phyloP scores from a whole-genome alignment of 1,140 invertebrate species.

The Drosophila pallidifrons region DNA sequence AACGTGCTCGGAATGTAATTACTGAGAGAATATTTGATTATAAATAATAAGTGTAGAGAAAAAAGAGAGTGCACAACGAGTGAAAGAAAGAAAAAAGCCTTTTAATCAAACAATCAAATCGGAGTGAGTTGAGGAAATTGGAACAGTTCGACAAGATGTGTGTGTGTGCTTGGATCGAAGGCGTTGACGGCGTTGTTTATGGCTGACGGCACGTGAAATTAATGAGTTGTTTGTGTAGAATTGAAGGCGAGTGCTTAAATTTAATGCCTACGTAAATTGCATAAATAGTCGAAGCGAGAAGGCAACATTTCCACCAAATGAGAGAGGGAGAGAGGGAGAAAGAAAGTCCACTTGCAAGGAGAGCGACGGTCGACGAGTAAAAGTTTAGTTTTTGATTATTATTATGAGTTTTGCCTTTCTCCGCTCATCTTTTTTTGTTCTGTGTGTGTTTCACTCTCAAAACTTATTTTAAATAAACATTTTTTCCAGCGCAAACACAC shows the following conservation, averaged over 20 bases:
- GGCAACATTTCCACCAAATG: neutral
- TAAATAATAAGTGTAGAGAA: conserved; percentile 16
- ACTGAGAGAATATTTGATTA: conserved; percentile 18
- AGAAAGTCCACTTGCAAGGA: neutral
- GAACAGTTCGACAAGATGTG: conserved; percentile 16
- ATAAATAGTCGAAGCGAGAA: conserved; percentile 47
- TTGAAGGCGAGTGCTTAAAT: conserved; percentile 75
- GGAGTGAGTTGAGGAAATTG: conserved; percentile 11
- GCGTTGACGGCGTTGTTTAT: conserved; percentile 43
- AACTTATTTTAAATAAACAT: conserved; percentile 76
- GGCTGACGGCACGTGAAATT: conserved; percentile 65
- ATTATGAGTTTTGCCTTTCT: conserved; percentile 57
- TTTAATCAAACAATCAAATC: conserved; percentile 17
- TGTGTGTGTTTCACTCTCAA: conserved; percentile 26
- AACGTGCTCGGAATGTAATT: conserved; percentile 41
- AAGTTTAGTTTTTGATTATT: conserved; percentile 57
- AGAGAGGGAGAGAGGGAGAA: neutral
- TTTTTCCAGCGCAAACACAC: conserved; percentile 34
- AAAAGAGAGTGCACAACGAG: neutral
- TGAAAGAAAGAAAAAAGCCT: conserved; percentile 6
- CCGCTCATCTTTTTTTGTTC: conserved; percentile 11
- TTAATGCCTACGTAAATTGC: conserved; percentile 69
- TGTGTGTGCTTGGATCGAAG: neutral
- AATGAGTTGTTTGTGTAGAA: conserved; percentile 74
- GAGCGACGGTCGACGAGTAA: neutral